Evolutionary conservation across 2,888 invertebrate genomes (phyloP), one percentile per base, ranked within the genome.

Genomic region (Augiades crinisus): DNA sequence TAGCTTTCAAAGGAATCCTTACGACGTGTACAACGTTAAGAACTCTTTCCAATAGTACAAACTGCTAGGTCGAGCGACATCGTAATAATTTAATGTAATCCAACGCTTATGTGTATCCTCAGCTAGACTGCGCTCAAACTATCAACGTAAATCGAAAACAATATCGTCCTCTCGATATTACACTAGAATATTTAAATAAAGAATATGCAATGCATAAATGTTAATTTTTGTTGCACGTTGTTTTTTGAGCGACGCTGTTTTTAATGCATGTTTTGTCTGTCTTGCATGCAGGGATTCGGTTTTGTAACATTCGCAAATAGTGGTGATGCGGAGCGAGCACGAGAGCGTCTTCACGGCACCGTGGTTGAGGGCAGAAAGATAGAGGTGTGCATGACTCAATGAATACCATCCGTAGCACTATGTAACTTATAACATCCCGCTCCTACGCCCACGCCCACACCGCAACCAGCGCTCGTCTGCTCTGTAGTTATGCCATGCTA

Each of bases 221-320:
- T 91, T 91, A 91, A 91, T 91, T 91, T 93, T 93, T 93, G 92
- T 93, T 93, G 93, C 93, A 93, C 93, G 93, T 93, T 92, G 91
- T 92, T 92, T 93, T 93, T 93, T 93, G 92, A 93, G 92, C 91
- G 91, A 92, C 92, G 92, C 93, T 93, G 92, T 93, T 91, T 94
- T 94, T 95, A 95, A 94, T 95, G 95, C 95, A 95, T 95, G 95
- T 95, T 94, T 95, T 95, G 95, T 95, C 95, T 95, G 95, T 96
- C 95, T 93, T 96, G 96, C 96, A 96, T 96, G 95, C 97, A 99
- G 99, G 99, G 99, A 95, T 99, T 99, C 96, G 99, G 99, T 96
- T 99, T 99, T 97, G 99, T 99, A 95, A 99, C 99, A 95, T 99
- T 99, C 97, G 98, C 98, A 95, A 98, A 97, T 96, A 98, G 98